Base-by-base conservation (phyloP, 2,113 vertebrate genomes). In the Prolemur simus region DNA sequence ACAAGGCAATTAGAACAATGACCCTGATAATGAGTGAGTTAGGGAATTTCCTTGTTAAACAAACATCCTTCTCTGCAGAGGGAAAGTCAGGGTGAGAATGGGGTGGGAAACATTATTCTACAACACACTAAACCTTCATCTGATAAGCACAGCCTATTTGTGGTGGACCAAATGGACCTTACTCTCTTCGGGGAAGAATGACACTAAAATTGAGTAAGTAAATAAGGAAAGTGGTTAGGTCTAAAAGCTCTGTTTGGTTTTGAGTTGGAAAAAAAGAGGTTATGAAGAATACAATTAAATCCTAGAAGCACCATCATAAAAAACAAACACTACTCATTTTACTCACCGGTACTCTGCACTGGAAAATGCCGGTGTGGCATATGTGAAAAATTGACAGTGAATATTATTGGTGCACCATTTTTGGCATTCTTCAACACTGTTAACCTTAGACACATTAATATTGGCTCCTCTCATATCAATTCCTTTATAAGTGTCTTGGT, bases 371-470 rank as follows among this genome's bases (percentile, higher is more conserved):
- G 91, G 92, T 11, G 95, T 98, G 66, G 97, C 91, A 11, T 98
- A 99, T 0, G 99, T 98, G 92, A 99, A 99, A 97, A 99, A 99
- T 2, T 98, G 98, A 52, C 99, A 99, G 42, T 29, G 98, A 15
- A 98, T 95, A 87, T 97, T 96, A n/a, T 99, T 97, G 91, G 98
- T 99, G 85, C 99, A 99, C 92, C 69, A 69, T 87, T 97, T 98
- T 73, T 99, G 98, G 74, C 99, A 99, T 73, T 98, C 96, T 76
- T 98, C 96, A 84, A 97, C 96, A 96, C 91, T 98, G 52, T 95
- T 87, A 42, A 96, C 94, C 21, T 23, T 58, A 54, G 97, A 89
- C 17, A 94, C 7, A 54, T 98, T 98, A 52, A 98, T 96, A 97
- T 98, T 98, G 56, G 39, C 73, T 37, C 99, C 99, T 97, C 98